phyloP scores from a whole-genome alignment of 2,888 invertebrate species.

The Cephus spinipes region DNA sequence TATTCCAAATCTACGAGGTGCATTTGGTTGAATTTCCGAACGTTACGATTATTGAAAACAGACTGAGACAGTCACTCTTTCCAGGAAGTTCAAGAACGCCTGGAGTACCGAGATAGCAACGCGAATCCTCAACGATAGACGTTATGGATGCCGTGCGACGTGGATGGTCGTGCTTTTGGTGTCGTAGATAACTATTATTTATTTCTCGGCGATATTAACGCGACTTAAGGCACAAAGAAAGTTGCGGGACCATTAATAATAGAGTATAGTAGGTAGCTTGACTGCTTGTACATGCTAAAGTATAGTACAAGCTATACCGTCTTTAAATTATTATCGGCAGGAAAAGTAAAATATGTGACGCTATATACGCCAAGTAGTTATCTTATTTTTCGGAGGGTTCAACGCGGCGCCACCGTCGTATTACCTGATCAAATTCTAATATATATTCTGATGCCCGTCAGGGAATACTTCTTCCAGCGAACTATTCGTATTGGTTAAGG shows the following conservation, averaged over 20 bases:
- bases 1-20: neutral
- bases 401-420: neutral
- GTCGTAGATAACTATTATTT: neutral
- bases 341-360: constrained; percentile 31
- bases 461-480: neutral
- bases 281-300: neutral
- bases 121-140: neutral
- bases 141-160: neutral
- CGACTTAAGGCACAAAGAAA: constrained; percentile 7
- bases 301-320: neutral
- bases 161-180: neutral
- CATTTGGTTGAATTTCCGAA: no score
- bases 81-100: neutral
- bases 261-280: constrained; percentile 16
- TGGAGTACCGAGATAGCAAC: neutral
- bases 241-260: constrained; percentile 25
- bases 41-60: no score
- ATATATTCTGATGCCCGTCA: neutral
- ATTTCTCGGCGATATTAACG: neutral
- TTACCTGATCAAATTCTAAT: neutral
- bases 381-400: neutral
- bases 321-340: neutral
- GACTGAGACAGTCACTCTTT: neutral
- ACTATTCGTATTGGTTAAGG: neutral
- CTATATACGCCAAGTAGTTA: constrained; percentile 13